phyloP scores from a whole-genome alignment of 1,140 invertebrate genomes.

The Pararge aegeria region DNA sequence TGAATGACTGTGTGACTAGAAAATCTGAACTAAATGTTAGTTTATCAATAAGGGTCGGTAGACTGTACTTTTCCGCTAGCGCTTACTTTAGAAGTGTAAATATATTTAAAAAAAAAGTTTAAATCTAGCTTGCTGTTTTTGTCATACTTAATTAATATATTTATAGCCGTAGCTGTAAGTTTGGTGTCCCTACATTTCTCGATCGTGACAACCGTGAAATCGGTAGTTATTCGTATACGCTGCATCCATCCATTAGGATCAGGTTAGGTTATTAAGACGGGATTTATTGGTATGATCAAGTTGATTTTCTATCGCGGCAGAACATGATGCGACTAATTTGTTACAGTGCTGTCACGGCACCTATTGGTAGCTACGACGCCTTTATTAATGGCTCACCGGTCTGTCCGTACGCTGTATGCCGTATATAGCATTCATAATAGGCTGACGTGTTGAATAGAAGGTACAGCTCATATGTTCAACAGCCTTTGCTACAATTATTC shows the following conservation, averaged over 20 bases:
- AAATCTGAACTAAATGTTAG: no score
- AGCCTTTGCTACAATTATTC: no score
- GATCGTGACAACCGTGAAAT: not conserved
- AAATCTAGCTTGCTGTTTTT: no score
- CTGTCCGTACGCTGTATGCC: not conserved
- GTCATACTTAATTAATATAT: no score
- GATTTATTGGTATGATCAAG: not conserved
- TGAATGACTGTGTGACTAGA: no score
- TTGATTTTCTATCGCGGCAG: not conserved
- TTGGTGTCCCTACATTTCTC: not conserved
- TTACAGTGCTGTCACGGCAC: not conserved
- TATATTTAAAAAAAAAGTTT: no score
- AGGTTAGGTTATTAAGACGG: not conserved
- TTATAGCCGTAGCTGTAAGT: not conserved
- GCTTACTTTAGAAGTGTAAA: no score
- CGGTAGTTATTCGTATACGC: not conserved
- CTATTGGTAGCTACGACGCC: not conserved
- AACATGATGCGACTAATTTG: not conserved
- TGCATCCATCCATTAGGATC: not conserved
- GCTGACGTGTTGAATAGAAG: no score
- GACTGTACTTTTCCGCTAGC: no score
- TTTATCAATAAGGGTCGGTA: no score
- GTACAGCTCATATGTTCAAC: no score
- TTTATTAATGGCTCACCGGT: not conserved
- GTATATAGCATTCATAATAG: not conserved